These are phyloP conservation scores for Luscinia luscinia DNA, from an alignment of 2,797 vertebrate species.

Conservation along the genomic window DNA sequence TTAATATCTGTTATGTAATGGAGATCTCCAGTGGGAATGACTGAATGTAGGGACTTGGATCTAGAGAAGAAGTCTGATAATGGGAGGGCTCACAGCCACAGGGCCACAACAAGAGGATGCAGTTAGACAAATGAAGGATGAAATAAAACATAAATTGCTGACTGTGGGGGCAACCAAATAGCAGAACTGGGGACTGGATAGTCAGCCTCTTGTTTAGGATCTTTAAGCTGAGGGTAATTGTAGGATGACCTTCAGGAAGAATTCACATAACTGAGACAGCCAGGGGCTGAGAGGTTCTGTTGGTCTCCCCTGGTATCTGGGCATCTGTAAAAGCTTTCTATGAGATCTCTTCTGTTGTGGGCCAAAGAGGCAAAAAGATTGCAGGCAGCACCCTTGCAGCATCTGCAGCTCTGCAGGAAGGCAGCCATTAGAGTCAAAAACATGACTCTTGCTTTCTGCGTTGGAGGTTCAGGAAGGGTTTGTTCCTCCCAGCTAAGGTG, in stretches of 20 bases:
- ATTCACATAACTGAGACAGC: background rate
- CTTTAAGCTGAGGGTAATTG: background rate
- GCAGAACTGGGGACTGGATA: background rate
- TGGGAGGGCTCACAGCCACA: background rate
- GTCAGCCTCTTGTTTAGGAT: background rate
- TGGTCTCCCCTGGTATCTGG: background rate
- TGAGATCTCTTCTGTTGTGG: background rate
- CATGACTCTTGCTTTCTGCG: background rate
- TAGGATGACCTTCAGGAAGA: background rate
- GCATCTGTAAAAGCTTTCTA: background rate
- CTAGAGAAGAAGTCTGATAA: background rate
- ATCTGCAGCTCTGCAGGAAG: background rate
- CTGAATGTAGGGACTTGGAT: background rate
- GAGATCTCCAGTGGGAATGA: background rate
- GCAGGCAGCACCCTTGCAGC: background rate
- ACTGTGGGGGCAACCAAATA: background rate
- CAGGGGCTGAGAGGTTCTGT: background rate
- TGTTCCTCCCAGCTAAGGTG: background rate
- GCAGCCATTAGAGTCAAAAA: background rate
- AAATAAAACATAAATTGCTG: background rate
- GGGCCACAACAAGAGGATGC: background rate
- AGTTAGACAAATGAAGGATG: background rate
- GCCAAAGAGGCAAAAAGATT: background rate
- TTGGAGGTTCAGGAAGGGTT: background rate
- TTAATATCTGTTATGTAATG: background rate